Base-by-base conservation (phyloP, 2,888 invertebrate species). In the Drosophila macrospina region DNA sequence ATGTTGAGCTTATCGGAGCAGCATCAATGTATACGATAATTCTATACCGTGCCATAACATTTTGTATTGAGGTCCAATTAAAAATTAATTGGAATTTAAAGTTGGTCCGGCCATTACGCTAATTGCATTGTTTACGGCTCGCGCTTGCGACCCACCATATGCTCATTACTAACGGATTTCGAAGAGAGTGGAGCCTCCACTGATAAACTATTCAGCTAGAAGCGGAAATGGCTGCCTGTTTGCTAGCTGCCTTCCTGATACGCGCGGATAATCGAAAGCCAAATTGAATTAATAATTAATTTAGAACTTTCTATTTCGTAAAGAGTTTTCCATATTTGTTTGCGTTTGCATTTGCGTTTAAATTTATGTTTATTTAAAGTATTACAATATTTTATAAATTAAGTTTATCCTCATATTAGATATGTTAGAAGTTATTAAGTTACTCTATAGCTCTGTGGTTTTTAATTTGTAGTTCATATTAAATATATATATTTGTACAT, bases 21-120 rank as follows among this genome's bases (percentile, higher is more conserved):
- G 60, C 50, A 57, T 13, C 26, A 45, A 42, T 54, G 74, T 66
- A 67, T 64, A 64, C 63, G 74, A 55, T 79, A 79, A 82, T 74
- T 66, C 62, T 61, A 65, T 66, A 20, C 48, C 44, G 41, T 50
- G 52, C 63, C 77, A 51, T 37, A 48, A 61, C 57, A 68, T 68
- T 65, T 68, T 64, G 32, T 55, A 67, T 50, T 70, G 77, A 70
- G 77, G 74, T 26, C 65, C 65, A 67, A 84, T 83, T 84, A 81
- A 84, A 79, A 69, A 32, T 62, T 79, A 77, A 86, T 84, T 79
- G 81, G 72, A 79, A 79, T 79, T 79, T 70, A 83, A 71, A 74
- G 63, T 32, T 61, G 52, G 45, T 57, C n/a, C 45, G 30, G 54
- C 68, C 59, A 59, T 55, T 48, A 30, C 50, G 61, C 48, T 66